Evolutionary conservation across 1,140 invertebrate species (phyloP).

Genomic region (Papilio aristodemus): DNA sequence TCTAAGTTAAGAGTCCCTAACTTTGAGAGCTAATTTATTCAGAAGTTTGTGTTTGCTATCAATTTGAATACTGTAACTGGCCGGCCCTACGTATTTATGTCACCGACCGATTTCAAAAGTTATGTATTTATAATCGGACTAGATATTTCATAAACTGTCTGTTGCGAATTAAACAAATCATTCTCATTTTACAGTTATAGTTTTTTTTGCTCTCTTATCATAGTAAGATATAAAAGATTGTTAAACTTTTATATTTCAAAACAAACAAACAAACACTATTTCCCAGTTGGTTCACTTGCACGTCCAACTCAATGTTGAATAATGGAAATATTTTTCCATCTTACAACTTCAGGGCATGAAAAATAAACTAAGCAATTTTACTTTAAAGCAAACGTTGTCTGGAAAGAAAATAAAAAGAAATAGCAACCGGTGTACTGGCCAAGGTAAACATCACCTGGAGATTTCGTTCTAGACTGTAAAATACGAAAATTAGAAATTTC

Average conservation of each 20-base stretch:
- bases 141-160: too few relatives aligned
- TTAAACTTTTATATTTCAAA: conserved; percentile 11
- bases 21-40: neutral
- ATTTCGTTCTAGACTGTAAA: neutral
- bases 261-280: neutral
- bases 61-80: conserved; percentile 3
- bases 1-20: neutral
- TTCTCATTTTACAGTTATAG: too few relatives aligned
- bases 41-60: neutral
- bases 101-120: too few relatives aligned
- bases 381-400: conserved; percentile 23
- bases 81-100: too few relatives aligned
- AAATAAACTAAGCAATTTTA: conserved; percentile 22
- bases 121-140: too few relatives aligned
- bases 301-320: conserved; percentile 21
- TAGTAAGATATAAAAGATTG: too few relatives aligned
- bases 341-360: conserved; percentile 14
- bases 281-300: conserved; percentile 2
- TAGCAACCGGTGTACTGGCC: neutral
- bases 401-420: conserved; percentile 16
- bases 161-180: too few relatives aligned
- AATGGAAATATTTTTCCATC: conserved; percentile 29
- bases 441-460: neutral
- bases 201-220: too few relatives aligned
- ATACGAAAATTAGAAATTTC: neutral